Conservation (phyloP, 1,140 invertebrate genomes). For the Leguminivora glycinivorella region DNA sequence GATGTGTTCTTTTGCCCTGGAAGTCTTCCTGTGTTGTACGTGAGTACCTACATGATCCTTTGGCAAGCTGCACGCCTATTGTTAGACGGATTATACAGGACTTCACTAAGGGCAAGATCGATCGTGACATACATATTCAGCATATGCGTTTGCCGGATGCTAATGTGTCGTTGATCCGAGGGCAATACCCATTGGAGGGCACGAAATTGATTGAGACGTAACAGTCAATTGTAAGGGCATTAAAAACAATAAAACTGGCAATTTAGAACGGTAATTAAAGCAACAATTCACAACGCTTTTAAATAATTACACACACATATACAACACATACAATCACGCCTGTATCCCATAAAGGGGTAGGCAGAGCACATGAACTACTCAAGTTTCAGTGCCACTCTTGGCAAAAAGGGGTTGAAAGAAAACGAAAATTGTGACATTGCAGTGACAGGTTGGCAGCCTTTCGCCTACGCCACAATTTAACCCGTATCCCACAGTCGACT, state of each 20-base stretch:
- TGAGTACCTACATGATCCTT: slow-evolving; percentile 1
- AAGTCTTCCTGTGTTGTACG: background rate
- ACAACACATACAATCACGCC: no score
- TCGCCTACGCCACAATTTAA: no score
- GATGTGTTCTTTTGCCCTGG: background rate
- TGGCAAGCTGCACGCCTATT: slow-evolving; percentile 20
- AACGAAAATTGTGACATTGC: no score
- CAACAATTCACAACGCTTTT: slow-evolving; percentile 5
- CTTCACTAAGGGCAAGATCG: slow-evolving; percentile 23
- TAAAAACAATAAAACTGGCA: slow-evolving; percentile 5
- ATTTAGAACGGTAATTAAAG: background rate
- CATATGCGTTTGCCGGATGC: slow-evolving; percentile 18
- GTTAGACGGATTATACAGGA: slow-evolving; percentile 25
- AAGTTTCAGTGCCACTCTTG: no score
- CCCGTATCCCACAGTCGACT: no score
- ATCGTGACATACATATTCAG: slow-evolving; percentile 24
- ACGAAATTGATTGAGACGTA: background rate
- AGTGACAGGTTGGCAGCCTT: no score
- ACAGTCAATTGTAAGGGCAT: background rate
- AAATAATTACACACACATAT: slow-evolving; percentile 4
- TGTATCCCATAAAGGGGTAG: no score
- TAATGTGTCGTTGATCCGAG: slow-evolving; percentile 20
- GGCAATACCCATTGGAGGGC: background rate
- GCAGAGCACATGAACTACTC: no score
- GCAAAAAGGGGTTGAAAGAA: no score